Evolutionary conservation across 2,797 vertebrate species (phyloP), one percentile per base, ranked within the genome.

Genomic region (Lagocephalus sceleratus): DNA sequence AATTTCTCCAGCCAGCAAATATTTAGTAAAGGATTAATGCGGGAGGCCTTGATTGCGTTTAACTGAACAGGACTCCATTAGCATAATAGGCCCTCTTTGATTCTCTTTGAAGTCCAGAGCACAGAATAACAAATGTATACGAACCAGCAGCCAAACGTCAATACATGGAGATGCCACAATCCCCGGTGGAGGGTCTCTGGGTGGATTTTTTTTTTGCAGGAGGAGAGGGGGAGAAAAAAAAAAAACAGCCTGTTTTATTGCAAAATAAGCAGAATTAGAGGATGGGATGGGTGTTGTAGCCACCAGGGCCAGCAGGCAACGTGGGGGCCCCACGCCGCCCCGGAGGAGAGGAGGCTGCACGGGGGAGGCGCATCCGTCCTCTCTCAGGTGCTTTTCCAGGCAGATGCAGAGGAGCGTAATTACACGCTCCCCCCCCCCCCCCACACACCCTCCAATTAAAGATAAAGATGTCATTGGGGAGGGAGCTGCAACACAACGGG

Each of bases 91-190:
- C 80, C 83, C 85, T 87, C 82, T 85, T 79, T 83, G 83, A 92
- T 91, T 92, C 89, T 81, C 88, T 91, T 92, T 92, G 90, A 92
- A 90, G 88, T 91, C 85, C 86, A 79, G 76, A 86, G 87, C 79
- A 76, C 77, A 79, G 90, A 90, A 91, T 91, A 89, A 87, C 87
- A 90, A 88, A 92, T 90, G 86, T 90, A 88, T 89, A 90, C 83
- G 77, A 90, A 89, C 82, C 82, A 83, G 64, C 85, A 90, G 87
- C 87, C 89, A 87, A 90, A 91, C 86, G 89, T 90, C 89, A 90
- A 91, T 90, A 90, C 85, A 90, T 88, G 87, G 87, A 91, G 87
- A 91, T 85, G 88, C 82, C 89, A 90, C 87, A 88, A 89, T 85
- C 76, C 90, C 90, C 88, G 43, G 78, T 65, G 90, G 90, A 90